phyloP scores from a whole-genome alignment of 2,113 vertebrate genomes.

The Ceyx margarethae region DNA sequence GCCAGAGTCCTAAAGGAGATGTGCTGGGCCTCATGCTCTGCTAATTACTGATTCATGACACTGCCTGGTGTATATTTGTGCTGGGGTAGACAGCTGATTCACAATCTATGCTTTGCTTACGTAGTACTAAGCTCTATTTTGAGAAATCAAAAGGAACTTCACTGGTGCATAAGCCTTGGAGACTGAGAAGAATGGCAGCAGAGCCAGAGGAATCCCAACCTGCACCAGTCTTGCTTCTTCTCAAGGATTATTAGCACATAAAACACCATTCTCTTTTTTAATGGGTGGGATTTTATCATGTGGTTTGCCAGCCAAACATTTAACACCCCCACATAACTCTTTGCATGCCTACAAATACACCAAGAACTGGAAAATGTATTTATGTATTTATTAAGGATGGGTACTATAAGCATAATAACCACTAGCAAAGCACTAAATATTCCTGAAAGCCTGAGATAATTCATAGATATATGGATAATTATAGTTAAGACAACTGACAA shows the following conservation, averaged over 20 bases:
- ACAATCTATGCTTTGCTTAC: not conserved
- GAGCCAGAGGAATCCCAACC: not conserved
- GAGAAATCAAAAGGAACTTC: conserved; percentile 23
- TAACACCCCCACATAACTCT: not conserved
- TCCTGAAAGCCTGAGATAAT: too few species aligned
- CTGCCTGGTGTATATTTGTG: not conserved
- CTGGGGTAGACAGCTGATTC: not conserved
- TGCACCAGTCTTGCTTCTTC: not conserved
- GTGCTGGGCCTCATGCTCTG: not conserved
- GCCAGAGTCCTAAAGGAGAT: not conserved
- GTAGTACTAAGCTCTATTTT: not conserved
- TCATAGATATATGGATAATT: too few species aligned
- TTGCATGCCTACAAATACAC: not conserved
- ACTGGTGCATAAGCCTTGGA: not conserved
- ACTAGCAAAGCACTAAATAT: not conserved
- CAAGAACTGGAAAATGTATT: not conserved
- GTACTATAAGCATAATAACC: not conserved
- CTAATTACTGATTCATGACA: not conserved
- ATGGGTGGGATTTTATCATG: too few species aligned
- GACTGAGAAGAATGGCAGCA: not conserved
- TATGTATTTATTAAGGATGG: not conserved
- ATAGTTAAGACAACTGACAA: too few species aligned
- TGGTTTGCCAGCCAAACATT: too few species aligned
- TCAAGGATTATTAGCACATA: not conserved
- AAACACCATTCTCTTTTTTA: not conserved